Evolutionary conservation across 2,888 invertebrate genomes (phyloP), one percentile per base, ranked within the genome.

Genomic region (Trachelus stipa): DNA sequence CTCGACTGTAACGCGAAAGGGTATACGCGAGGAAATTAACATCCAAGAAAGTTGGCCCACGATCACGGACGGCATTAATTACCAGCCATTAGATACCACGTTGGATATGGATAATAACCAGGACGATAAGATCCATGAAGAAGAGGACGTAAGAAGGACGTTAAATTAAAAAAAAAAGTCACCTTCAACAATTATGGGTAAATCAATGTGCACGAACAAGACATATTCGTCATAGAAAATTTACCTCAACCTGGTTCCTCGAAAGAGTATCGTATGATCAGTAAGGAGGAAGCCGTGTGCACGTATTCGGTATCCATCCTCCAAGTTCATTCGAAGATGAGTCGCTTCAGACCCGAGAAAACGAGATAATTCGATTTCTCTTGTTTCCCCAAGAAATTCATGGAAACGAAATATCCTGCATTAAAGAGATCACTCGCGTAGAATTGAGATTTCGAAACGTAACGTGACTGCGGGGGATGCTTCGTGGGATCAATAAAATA

Each of bases 281-380:
- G 12, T 12, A 12, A 35, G 12, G 3, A 12, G 35, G 35, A 35
- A 35, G 35, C 12, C 35, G 3, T 3, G 1, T 3, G 12, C 35
- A 79, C 78, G 81, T 73, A 75, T n/a, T 34, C 77, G 23, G 77
- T 34, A 34, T 74, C 56, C 77, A 69, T 56, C 79, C 81, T 79
- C 82, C 78, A 81, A 85, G 81, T 82, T 78, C 56, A 56, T 56
- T 23, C 23, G 1, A 56, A 56, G 56, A 56, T 2, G 23, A 56
- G 23, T 56, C 23, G 56, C 23, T 56, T 56, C 56, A 56, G 23
- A 23, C 23, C 23, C 80, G 34, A n/a, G 81, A 79, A 84, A 88
- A 86, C 79, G 80, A 85, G 85, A 86, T 87, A 85, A 85, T 83
- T 86, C 83, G 85, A 88, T 88, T 74, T 85, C 81, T 80, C 83